Evolutionary conservation across 2,888 invertebrate genomes (phyloP).

Genomic region (Adelognathus sp.): DNA sequence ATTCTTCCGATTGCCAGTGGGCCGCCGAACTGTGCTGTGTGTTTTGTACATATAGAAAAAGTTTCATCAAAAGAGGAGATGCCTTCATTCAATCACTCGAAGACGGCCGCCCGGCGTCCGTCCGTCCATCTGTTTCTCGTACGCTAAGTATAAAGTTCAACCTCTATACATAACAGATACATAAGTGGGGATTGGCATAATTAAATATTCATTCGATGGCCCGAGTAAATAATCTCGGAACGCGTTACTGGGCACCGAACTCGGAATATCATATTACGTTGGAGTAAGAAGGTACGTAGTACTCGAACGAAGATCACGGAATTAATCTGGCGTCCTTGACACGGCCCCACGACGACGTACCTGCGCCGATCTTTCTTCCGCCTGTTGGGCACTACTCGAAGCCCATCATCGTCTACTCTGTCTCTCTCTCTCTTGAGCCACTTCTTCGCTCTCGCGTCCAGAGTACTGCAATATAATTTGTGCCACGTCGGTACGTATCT

Average conservation of each 20-base stretch:
- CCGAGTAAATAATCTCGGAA: conserved; percentile 47
- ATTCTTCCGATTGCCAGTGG: conserved; percentile 50
- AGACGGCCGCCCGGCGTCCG: no score
- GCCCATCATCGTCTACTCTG: conserved; percentile 52
- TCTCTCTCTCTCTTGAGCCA: conserved; percentile 43
- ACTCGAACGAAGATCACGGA: conserved; percentile 37
- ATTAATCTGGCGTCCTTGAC: conserved; percentile 48
- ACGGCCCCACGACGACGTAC: not conserved
- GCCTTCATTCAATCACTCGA: conserved; percentile 34
- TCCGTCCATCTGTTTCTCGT: not conserved
- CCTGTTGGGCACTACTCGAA: conserved; percentile 45
- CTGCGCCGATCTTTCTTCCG: conserved; percentile 50
- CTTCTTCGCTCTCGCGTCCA: conserved; percentile 40
- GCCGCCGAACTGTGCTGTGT: conserved; percentile 6
- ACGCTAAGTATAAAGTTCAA: not conserved
- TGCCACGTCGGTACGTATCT: conserved; percentile 29
- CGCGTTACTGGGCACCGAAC: conserved; percentile 13
- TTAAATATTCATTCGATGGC: conserved; percentile 48
- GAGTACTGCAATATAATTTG: conserved; percentile 56
- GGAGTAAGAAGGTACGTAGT: not conserved
- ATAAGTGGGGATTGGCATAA: conserved; percentile 19
- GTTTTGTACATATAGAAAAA: not conserved
- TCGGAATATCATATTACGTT: not conserved
- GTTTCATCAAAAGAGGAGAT: conserved; percentile 38
- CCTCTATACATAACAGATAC: no score